Conservation (phyloP, 1,140 invertebrate genomes). For the Pissodes strobi region DNA sequence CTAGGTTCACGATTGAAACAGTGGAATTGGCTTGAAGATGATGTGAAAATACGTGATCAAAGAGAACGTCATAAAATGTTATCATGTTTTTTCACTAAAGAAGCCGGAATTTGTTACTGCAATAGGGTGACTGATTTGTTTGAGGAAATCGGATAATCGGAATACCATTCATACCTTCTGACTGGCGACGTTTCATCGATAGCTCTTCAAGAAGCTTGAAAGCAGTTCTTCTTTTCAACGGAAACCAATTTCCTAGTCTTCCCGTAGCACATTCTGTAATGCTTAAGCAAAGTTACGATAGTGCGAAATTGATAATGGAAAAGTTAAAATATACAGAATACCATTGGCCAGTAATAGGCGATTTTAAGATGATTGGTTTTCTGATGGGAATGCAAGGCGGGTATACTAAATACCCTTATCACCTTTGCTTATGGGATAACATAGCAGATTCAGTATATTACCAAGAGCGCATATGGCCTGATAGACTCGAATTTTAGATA, state of each 20-base stretch:
- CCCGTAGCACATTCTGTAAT: constrained; percentile 48
- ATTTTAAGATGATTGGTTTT: constrained; percentile 52
- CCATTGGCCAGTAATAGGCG: constrained; percentile 40
- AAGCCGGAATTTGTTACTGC: no score
- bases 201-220: no score
- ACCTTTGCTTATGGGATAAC: constrained; percentile 57
- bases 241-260: constrained; percentile 50
- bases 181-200: constrained; percentile 50
- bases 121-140: constrained; percentile 19
- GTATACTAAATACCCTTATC: constrained; percentile 57
- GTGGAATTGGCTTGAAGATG: constrained; percentile 44
- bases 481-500: not conserved
- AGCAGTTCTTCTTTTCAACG: constrained; percentile 49
- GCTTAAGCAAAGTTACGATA: constrained; percentile 49
- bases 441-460: constrained; percentile 35
- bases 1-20: constrained; percentile 48
- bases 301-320: constrained; percentile 34
- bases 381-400: constrained; percentile 53
- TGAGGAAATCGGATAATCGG: no score
- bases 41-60: constrained; percentile 37
- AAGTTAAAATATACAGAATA: constrained; percentile 48
- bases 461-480: no score
- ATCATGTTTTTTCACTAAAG: constrained; percentile 21
- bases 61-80: constrained; percentile 22
- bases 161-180: constrained; percentile 31